A percentile compares a stretch with the other conserved stretches of the same genome.
Evolutionary conservation across 2,888 invertebrate species (phyloP).

Genomic region (Acrobeloides nanus): DNA sequence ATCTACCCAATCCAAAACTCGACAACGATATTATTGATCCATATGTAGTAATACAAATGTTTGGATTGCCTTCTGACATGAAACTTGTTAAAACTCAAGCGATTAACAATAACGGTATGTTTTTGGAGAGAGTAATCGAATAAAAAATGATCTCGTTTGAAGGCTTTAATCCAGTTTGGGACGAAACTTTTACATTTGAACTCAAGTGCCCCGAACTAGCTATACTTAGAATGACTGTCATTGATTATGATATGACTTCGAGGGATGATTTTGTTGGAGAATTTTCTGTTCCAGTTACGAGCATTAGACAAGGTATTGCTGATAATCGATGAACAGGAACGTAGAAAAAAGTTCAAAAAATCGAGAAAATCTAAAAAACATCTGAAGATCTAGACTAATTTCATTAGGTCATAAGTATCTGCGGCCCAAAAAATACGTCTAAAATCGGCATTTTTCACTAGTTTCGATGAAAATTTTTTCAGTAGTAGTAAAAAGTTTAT

Average conservation of each 20-base stretch:
- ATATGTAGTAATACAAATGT: constrained; percentile 26
- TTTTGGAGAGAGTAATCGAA: background rate
- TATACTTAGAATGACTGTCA: constrained; percentile 58
- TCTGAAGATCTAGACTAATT: too few relatives aligned
- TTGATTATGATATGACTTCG: constrained; percentile 55
- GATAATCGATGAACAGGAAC: too few relatives aligned
- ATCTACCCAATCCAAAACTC: constrained; percentile 59
- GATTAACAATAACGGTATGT: constrained; percentile 60
- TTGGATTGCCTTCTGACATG: constrained; percentile 54
- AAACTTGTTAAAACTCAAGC: constrained; percentile 57
- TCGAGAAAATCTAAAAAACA: too few relatives aligned
- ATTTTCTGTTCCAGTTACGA: constrained; percentile 39
- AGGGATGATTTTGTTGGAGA: constrained; percentile 51
- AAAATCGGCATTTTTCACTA: too few relatives aligned
- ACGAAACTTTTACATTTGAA: constrained; percentile 57
- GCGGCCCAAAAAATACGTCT: too few relatives aligned
- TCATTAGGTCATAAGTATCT: too few relatives aligned
- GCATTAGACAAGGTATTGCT: too few relatives aligned
- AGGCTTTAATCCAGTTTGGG: constrained; percentile 63
- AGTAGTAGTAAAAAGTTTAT: too few relatives aligned
- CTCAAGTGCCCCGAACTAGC: constrained; percentile 60
- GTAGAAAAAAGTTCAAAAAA: too few relatives aligned
- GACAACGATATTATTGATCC: constrained; percentile 56
- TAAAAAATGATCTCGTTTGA: constrained; percentile 11
- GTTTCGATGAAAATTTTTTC: too few relatives aligned